phyloP scores from a whole-genome alignment of 1,140 invertebrate genomes.

The Penaeus japonicus region DNA sequence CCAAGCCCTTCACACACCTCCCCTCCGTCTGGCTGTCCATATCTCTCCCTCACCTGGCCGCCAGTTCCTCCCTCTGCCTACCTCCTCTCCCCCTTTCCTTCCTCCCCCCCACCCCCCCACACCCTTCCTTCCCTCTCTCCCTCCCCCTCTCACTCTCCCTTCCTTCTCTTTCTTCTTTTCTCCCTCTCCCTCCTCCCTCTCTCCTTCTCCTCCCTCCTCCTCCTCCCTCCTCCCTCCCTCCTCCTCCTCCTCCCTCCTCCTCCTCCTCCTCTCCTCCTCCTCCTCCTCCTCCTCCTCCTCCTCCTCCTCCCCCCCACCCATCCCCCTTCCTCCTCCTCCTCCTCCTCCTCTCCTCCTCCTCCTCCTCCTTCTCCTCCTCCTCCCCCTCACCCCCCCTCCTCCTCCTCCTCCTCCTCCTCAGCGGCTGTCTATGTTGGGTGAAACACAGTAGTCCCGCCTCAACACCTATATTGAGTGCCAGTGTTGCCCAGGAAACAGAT shows the following conservation, averaged over 20 bases:
- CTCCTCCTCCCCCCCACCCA: neutral
- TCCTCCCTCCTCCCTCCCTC: neutral
- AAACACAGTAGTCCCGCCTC: neutral
- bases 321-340: neutral
- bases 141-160: neutral
- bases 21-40: no score
- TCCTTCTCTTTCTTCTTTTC: neutral
- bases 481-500: neutral
- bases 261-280: neutral
- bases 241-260: neutral
- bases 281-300: no score
- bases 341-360: neutral
- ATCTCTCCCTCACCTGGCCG: no score
- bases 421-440: slow-evolving; percentile 8
- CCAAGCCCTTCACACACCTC: no score
- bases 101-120: no score
- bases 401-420: neutral
- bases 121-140: no score
- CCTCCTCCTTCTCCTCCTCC: neutral
- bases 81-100: no score
- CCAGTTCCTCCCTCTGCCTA: no score
- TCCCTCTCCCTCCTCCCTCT: neutral
- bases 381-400: neutral
- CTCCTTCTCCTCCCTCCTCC: neutral
- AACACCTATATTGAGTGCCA: slow-evolving; percentile 10